Evolutionary conservation across 2,113 vertebrate species (phyloP).

Genomic region (Fregata magnificens): DNA sequence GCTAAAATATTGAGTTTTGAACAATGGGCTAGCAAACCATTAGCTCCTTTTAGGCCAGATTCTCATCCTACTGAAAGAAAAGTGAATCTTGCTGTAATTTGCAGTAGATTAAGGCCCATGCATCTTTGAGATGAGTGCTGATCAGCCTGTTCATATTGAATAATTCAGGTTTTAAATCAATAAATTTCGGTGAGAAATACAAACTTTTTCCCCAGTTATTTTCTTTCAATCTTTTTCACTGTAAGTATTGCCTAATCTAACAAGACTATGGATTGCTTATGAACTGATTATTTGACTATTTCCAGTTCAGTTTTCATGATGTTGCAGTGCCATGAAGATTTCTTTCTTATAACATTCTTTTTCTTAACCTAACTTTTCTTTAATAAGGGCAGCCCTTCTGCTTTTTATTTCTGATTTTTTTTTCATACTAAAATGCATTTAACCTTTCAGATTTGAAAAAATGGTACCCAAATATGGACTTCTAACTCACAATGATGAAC

Average conservation of each 20-base stretch:
- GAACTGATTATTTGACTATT: background rate
- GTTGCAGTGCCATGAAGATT: background rate
- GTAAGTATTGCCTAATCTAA: background rate
- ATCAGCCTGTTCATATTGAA: background rate
- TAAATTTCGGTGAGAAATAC: background rate
- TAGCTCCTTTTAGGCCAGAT: background rate
- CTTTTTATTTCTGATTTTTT: background rate
- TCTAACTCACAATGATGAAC: background rate
- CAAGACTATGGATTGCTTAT: background rate
- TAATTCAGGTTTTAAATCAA: background rate
- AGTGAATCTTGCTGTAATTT: background rate
- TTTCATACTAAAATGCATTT: background rate
- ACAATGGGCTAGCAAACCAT: background rate
- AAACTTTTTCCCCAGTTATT: background rate
- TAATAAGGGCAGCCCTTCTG: background rate
- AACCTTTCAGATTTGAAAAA: background rate
- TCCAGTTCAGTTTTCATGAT: background rate
- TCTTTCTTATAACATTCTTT: background rate
- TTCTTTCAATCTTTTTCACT: background rate
- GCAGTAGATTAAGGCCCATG: background rate
- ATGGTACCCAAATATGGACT: background rate
- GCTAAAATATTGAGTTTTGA: background rate
- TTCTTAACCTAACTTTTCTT: background rate
- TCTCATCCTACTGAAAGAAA: background rate
- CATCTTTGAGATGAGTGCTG: background rate